Evolutionary conservation across 2,888 invertebrate species (phyloP).

Genomic region (Melanargia galathea): DNA sequence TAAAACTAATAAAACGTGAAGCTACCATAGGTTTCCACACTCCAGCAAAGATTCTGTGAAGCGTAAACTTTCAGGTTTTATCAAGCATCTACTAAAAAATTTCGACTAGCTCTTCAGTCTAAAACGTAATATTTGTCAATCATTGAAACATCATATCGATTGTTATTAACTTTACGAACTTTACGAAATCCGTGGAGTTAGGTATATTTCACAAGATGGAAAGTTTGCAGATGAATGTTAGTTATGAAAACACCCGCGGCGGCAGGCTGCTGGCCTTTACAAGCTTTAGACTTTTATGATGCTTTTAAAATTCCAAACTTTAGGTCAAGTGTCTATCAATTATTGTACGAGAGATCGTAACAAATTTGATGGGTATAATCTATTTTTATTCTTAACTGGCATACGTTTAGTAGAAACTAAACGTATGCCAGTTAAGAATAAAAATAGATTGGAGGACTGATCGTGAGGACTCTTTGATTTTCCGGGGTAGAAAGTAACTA

Average conservation of each 20-base stretch:
- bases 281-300: constrained; percentile 11
- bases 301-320: constrained; percentile 8
- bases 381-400: no score
- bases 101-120: neutral
- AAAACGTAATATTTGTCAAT: constrained; percentile 19
- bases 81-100: neutral
- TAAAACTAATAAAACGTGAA: no score
- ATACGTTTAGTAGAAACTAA: no score
- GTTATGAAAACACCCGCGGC: constrained; percentile 10
- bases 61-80: neutral
- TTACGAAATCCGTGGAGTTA: constrained; percentile 6
- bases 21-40: no score
- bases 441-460: no score
- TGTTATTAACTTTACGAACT: constrained; percentile 19
- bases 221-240: constrained; percentile 8
- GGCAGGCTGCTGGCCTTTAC: neutral
- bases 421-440: no score
- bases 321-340: neutral
- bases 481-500: no score
- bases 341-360: no score
- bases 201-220: constrained; percentile 17
- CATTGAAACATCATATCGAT: constrained; percentile 20
- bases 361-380: no score
- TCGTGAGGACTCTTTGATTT: no score
- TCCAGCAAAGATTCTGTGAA: no score